Evolutionary conservation across 2,113 vertebrate genomes (phyloP).

Genomic region (Amblyornis subalaris): DNA sequence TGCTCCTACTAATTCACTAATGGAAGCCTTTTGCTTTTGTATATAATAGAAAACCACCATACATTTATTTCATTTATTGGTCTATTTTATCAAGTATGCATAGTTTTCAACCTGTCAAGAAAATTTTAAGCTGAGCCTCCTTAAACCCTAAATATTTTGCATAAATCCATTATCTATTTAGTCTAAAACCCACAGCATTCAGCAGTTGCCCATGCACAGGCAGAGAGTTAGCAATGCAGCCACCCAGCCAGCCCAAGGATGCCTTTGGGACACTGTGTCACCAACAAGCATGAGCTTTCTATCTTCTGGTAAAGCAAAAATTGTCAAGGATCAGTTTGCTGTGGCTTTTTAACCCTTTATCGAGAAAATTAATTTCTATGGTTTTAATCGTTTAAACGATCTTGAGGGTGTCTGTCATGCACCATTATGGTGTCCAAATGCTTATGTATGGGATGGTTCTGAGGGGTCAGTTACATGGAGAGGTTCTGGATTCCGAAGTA

Average conservation of each 20-base stretch:
- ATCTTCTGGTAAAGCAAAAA: not conserved
- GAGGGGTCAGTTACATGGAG: not conserved
- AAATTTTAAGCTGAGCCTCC: not conserved
- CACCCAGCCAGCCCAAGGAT: not conserved
- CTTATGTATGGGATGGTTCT: not conserved
- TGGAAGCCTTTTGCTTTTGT: not conserved
- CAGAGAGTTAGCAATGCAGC: not conserved
- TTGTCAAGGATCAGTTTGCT: not conserved
- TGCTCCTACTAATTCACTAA: not conserved
- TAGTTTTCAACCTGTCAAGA: not conserved
- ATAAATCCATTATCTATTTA: not conserved
- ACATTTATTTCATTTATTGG: not conserved
- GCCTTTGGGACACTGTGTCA: not conserved
- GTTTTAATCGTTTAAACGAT: not conserved
- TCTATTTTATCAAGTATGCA: not conserved
- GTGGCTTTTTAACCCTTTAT: not conserved
- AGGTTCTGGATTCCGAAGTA: not conserved
- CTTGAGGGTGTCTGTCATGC: accelerated
- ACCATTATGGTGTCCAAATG: too few relatives aligned
- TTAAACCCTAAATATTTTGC: not conserved
- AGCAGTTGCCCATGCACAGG: not conserved
- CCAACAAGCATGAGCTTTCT: accelerated
- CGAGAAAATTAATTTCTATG: not conserved
- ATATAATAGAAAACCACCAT: not conserved
- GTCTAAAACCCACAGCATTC: not conserved